These are phyloP conservation scores for Acanthaster planci DNA, from an alignment of 35 echinoderm and acorn worm genomes.

Conservation along the genomic window DNA sequence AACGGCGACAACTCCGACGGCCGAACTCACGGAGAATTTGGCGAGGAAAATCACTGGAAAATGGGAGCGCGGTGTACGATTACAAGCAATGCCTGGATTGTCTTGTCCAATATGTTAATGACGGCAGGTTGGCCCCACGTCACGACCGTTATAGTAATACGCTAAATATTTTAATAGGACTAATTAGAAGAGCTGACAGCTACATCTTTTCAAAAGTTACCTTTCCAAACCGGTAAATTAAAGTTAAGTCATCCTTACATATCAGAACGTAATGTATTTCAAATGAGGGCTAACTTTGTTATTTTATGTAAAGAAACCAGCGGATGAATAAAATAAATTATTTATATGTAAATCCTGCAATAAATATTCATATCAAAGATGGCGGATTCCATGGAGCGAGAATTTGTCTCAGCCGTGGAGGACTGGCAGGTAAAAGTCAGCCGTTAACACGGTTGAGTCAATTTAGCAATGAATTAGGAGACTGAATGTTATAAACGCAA, in stretches of 20 bases:
- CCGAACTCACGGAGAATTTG: conserved; percentile 1
- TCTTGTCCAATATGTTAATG: conserved; percentile 28
- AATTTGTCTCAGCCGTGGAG: not conserved
- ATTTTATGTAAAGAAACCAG: conserved; percentile 13
- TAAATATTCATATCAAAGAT: conserved; percentile 16
- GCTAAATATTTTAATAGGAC: conserved; percentile 26
- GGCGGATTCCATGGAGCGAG: conserved; percentile 12
- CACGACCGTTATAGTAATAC: conserved; percentile 23
- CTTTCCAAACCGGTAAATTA: not conserved
- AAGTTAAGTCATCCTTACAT: not conserved
- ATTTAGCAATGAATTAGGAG: not conserved
- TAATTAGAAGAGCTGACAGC: not conserved
- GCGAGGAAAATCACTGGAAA: conserved; percentile 34
- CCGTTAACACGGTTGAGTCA: not conserved
- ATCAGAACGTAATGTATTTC: too few species aligned
- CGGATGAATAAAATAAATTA: conserved; percentile 23
- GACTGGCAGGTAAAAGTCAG: not conserved
- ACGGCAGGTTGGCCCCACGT: not conserved
- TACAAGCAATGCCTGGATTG: conserved; percentile 45
- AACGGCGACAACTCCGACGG: not conserved
- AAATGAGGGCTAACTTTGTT: not conserved
- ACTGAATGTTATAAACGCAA: not conserved
- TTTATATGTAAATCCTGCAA: not conserved
- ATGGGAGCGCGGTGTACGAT: conserved; percentile 47
- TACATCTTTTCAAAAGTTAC: not conserved